These are phyloP conservation scores for Mythimna pallens DNA, from an alignment of 2,888 invertebrate genomes.

Conservation along the genomic window DNA sequence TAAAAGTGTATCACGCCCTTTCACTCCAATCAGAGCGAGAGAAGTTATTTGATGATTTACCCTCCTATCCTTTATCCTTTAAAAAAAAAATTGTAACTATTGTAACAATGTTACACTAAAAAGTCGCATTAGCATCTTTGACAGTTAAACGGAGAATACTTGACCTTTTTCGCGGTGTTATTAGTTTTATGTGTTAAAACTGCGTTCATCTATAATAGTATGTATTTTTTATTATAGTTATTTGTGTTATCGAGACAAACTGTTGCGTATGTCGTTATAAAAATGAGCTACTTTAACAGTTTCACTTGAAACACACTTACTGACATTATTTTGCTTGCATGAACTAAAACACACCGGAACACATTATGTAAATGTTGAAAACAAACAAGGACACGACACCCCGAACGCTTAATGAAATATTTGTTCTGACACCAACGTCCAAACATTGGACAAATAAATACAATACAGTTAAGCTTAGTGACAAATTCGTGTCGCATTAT, in stretches of 20 bases:
- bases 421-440: conserved; percentile 39
- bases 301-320: background rate
- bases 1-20: no score
- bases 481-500: conserved; percentile 43
- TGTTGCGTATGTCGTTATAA: background rate
- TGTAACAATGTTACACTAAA: no score
- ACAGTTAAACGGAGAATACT: no score
- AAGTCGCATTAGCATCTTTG: no score
- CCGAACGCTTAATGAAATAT: conserved; percentile 35
- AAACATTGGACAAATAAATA: conserved; percentile 46
- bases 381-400: conserved; percentile 34
- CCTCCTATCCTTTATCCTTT: no score
- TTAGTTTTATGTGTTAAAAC: no score
- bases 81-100: no score
- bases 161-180: no score
- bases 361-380: conserved; percentile 27
- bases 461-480: conserved; percentile 43
- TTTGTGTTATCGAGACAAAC: background rate
- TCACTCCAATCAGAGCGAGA: no score
- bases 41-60: no score
- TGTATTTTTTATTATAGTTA: background rate
- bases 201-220: no score
- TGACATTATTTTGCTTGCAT: background rate
- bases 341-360: conserved; percentile 13
- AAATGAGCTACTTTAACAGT: background rate